These are phyloP conservation scores for Amia ocellicauda DNA, from an alignment of 2,113 vertebrate species.

Conservation along the genomic window DNA sequence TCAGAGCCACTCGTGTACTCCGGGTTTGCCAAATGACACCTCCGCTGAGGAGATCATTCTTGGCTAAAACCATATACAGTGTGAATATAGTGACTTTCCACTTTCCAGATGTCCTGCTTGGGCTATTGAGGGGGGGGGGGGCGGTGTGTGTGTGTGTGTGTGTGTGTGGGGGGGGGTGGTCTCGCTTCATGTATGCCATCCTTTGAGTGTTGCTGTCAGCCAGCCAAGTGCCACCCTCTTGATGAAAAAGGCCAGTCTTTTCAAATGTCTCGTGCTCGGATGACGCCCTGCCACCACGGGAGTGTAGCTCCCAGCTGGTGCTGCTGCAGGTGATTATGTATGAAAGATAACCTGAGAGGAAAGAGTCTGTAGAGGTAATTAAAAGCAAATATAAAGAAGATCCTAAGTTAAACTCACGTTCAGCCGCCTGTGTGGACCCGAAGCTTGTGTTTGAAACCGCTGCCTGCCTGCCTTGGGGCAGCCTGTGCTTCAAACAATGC, in stretches of 20 bases:
- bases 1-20: constrained; percentile 24
- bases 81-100: constrained; percentile 6
- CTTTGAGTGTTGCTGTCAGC: constrained; percentile 19
- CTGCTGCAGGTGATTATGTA: constrained; percentile 6
- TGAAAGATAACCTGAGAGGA: constrained; percentile 15
- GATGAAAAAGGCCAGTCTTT: constrained; percentile 21
- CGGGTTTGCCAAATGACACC: constrained; percentile 28
- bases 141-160: neutral
- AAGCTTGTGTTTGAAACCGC: constrained; percentile 19
- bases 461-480: constrained; percentile 20
- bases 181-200: constrained; percentile 14
- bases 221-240: constrained; percentile 10
- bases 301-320: neutral
- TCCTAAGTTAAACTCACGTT: constrained; percentile 15
- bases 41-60: constrained; percentile 26
- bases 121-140: neutral
- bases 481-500: constrained; percentile 1
- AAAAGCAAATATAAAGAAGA: constrained; percentile 35
- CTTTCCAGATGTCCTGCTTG: constrained; percentile 15
- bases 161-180: neutral
- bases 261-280: constrained; percentile 21
- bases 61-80: constrained; percentile 19
- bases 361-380: constrained; percentile 33
- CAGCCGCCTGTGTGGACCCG: neutral
- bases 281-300: constrained; percentile 20